Percentiles rank a stretch among this genome's conserved stretches.
These are phyloP conservation scores for Bombus sibiricus DNA, from an alignment of 1,140 invertebrate genomes.

Conservation along the genomic window DNA sequence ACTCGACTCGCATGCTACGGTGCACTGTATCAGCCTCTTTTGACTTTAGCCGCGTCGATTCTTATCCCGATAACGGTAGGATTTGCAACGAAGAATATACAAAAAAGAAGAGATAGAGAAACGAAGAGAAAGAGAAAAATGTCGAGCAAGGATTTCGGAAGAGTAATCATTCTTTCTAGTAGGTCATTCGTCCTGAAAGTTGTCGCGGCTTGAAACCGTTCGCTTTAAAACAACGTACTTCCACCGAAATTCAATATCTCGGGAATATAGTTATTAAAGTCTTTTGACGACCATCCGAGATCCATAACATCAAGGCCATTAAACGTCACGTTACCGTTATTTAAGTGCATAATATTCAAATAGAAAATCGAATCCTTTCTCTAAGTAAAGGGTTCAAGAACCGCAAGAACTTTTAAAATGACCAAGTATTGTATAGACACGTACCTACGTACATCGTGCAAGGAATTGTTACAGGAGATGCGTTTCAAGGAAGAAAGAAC, in stretches of 20 bases:
- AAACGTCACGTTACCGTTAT: too few relatives aligned
- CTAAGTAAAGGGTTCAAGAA: neutral
- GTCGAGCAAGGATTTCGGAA: conserved; percentile 1
- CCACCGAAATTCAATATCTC: neutral
- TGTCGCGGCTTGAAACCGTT: neutral
- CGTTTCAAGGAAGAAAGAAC: neutral
- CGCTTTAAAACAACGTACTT: neutral
- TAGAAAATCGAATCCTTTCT: neutral
- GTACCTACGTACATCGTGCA: neutral
- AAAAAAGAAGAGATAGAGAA: neutral
- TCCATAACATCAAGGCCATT: too few relatives aligned
- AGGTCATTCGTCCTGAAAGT: neutral
- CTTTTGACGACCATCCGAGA: too few relatives aligned
- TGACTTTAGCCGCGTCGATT: conserved; percentile 5
- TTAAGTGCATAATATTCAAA: too few relatives aligned
- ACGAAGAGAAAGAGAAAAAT: conserved; percentile 1
- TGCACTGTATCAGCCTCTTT: conserved; percentile 40
- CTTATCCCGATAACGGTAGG: neutral
- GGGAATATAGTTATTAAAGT: too few relatives aligned
- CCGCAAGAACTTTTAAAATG: neutral
- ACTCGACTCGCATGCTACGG: conserved; percentile 57
- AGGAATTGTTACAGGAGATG: neutral
- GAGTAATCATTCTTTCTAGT: conserved; percentile 6
- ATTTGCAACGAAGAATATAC: neutral
- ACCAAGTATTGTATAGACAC: neutral